Base-by-base conservation (phyloP, 1,140 invertebrate genomes). In the Sipha flava region DNA sequence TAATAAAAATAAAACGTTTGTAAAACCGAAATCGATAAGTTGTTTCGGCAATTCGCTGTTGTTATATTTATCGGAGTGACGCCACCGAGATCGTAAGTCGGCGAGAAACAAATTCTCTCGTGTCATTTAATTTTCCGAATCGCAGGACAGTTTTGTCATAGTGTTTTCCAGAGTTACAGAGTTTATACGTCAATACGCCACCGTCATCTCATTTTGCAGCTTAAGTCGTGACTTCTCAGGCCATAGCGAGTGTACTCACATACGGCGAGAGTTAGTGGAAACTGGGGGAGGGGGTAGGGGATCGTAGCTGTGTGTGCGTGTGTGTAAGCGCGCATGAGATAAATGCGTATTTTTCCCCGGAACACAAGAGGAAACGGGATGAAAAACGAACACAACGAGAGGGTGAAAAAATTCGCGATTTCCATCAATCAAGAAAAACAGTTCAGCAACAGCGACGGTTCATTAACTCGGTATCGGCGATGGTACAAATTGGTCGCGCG, bases 391-490 rank as follows among this genome's bases (percentile, higher is more conserved):
- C 16, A 2, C 40, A 14, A 18, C 40, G 3, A 52, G 18, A 16
- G 3, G 26, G 10, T 23, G 23, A 75, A 54, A 31, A 40, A 16
- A 7, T 16, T 26, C 6, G 16, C 14, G 12, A 77, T 77, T 43
- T 77, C 49, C 73, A 59, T 77, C 52, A 54, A 77, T 77, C 73
- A 59, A 77, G 73, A 37, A 49, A 77, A 43, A 77, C 31, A 21
- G 21, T 43, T 66, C 64, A 37, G 37, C 49, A 54, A 18, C 66
- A 18, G 70, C 29, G 34, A 59, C 31, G 73, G 73, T 77, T 77
- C 73, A 77, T 77, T 77, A 59, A 77, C 37, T 77, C 73, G 66
- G 10, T 29, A 21, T 7, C 54, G 40, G 21, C 40, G 23, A 16
- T 4, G 6, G 14, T 34, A 72, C 68, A 73, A 73, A 52, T 73